Evolutionary conservation across 2,888 invertebrate genomes (phyloP).

Genomic region (Hedychridium roseum): DNA sequence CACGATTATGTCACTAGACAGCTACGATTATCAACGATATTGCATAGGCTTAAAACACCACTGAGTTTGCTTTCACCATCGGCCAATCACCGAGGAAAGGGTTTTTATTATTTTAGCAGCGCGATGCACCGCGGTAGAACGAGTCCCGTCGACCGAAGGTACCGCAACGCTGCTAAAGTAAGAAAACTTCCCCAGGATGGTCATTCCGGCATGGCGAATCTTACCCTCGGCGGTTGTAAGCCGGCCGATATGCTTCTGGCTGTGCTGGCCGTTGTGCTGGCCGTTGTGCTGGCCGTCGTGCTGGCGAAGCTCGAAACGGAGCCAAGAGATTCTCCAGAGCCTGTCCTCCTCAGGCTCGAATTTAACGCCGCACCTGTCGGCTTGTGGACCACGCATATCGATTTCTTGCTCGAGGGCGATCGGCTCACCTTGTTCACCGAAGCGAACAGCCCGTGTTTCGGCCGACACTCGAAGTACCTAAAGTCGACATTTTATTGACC

Average conservation of each 20-base stretch:
- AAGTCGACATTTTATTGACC: too few species aligned
- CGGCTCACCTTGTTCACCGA: conserved; percentile 89
- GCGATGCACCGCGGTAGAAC: too few species aligned
- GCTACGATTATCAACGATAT: too few species aligned
- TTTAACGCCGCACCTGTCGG: conserved; percentile 70
- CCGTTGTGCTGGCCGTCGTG: conserved; percentile 66
- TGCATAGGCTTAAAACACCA: too few species aligned
- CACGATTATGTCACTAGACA: too few species aligned
- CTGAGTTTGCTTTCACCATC: too few species aligned
- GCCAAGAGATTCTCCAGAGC: conserved; percentile 87
- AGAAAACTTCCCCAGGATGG: too few species aligned
- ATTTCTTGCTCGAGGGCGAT: conserved; percentile 79
- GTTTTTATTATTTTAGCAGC: too few species aligned
- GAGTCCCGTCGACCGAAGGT: too few species aligned
- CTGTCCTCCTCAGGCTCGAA: conserved; percentile 71
- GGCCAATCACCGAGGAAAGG: too few species aligned
- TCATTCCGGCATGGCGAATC: conserved; percentile 67
- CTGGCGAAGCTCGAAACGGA: conserved; percentile 64
- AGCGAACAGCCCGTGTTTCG: conserved; percentile 92
- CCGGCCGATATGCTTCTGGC: conserved; percentile 63
- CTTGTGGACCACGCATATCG: conserved; percentile 72
- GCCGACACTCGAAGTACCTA: conserved; percentile 94
- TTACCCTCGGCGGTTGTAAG: conserved; percentile 82
- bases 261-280: conserved; percentile 71
- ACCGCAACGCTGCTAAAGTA: too few species aligned